These are phyloP conservation scores for Drosophila pegasa DNA, from an alignment of 2,888 invertebrate genomes.

Conservation along the genomic window DNA sequence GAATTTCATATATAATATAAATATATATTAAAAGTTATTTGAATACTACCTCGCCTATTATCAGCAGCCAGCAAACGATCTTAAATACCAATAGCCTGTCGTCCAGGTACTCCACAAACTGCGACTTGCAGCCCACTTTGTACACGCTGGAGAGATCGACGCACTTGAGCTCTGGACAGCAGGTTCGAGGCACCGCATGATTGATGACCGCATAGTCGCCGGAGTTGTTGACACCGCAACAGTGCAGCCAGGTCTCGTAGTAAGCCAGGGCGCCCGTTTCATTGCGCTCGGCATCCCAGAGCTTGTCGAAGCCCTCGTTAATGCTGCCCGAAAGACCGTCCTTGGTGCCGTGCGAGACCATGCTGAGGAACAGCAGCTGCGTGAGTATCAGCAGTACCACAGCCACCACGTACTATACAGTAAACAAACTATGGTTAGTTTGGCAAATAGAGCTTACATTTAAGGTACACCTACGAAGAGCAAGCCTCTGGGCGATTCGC, in stretches of 20 bases:
- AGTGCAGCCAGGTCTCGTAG: constrained; percentile 80
- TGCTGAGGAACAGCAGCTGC: constrained; percentile 78
- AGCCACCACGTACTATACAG: constrained; percentile 73
- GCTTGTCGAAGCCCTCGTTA: constrained; percentile 73
- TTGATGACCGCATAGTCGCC: constrained; percentile 74
- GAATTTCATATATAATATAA: not conserved
- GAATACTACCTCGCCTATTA: constrained; percentile 72
- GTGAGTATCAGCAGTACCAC: constrained; percentile 69
- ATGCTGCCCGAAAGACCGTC: constrained; percentile 81
- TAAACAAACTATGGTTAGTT: not conserved
- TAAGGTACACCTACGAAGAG: constrained; percentile 63
- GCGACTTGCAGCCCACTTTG: constrained; percentile 71
- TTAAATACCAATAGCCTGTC: constrained; percentile 74
- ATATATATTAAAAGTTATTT: not conserved
- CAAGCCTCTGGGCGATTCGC: constrained; percentile 71
- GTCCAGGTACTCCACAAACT: constrained; percentile 78
- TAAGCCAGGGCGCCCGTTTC: constrained; percentile 74
- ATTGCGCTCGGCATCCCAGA: constrained; percentile 74
- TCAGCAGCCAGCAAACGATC: constrained; percentile 75
- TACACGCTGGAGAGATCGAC: constrained; percentile 55
- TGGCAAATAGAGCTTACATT: not conserved
- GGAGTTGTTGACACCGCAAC: constrained; percentile 79
- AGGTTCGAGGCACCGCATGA: constrained; percentile 72
- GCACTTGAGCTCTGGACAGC: constrained; percentile 73
- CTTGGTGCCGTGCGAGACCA: constrained; percentile 80